Evolutionary conservation across 1,140 invertebrate genomes (phyloP).

Genomic region (Lepidostoma basale): DNA sequence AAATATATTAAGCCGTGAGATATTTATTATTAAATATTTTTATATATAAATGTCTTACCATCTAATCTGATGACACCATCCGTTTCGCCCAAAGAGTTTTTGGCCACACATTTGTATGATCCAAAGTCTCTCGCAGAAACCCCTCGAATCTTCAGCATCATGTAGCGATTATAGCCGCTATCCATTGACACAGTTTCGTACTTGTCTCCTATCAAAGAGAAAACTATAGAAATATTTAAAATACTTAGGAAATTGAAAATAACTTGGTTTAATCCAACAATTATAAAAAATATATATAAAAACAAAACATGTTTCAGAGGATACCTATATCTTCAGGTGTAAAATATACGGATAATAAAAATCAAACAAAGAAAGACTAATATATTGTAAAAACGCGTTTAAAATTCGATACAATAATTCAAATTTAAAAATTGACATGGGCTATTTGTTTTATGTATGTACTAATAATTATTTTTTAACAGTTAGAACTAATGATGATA

Average conservation of each 20-base stretch:
- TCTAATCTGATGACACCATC: constrained; percentile 91
- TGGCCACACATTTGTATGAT: constrained; percentile 90
- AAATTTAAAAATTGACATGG: too few relatives aligned
- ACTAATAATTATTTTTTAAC: too few relatives aligned
- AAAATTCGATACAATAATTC: too few relatives aligned
- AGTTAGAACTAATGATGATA: too few relatives aligned
- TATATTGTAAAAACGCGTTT: too few relatives aligned
- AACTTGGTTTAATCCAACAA: too few relatives aligned
- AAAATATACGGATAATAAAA: too few relatives aligned
- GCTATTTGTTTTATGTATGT: too few relatives aligned
- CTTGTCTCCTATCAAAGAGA: constrained; percentile 74
- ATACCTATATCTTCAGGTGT: too few relatives aligned
- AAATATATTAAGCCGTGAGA: background rate
- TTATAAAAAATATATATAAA: too few relatives aligned
- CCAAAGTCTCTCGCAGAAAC: constrained; percentile 81
- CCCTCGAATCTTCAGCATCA: constrained; percentile 85
- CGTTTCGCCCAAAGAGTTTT: constrained; percentile 91
- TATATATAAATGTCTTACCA: constrained; percentile 72
- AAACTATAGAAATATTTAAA: constrained; percentile 35
- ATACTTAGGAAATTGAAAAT: background rate
- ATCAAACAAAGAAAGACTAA: too few relatives aligned
- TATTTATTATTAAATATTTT: background rate
- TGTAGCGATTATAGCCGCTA: constrained; percentile 84
- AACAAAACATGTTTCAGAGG: too few relatives aligned
- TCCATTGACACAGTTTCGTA: constrained; percentile 81